These are phyloP conservation scores for Heterocephalus glaber DNA, from an alignment of 2,113 vertebrate genomes.

Conservation along the genomic window DNA sequence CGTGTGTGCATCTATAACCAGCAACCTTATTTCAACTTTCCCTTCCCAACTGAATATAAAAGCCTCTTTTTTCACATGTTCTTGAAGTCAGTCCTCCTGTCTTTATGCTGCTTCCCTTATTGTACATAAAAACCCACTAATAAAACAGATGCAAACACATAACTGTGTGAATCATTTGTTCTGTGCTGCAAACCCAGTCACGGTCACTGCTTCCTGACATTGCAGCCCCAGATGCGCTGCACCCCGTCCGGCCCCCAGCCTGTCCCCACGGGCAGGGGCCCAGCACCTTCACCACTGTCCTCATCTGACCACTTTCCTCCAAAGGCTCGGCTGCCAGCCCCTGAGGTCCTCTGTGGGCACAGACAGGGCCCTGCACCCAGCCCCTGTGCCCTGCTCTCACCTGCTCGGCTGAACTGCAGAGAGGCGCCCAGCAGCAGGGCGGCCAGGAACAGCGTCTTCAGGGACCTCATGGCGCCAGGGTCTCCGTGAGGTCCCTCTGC, in stretches of 20 bases:
- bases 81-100: not conserved
- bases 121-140: not conserved
- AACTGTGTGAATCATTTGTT: not conserved
- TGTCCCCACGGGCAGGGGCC: not conserved
- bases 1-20: not conserved
- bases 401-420: constrained; percentile 47
- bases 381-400: constrained; percentile 37
- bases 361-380: too few species aligned
- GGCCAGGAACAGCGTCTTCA: constrained; percentile 54
- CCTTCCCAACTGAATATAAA: not conserved
- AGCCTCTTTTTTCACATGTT: not conserved
- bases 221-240: rapidly evolving
- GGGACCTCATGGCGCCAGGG: not conserved
- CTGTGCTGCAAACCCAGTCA: not conserved
- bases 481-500: not conserved
- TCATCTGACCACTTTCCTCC: not conserved
- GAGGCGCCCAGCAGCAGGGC: constrained; percentile 60
- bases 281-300: too few species aligned
- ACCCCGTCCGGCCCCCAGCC: not conserved
- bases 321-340: not conserved
- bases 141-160: not conserved
- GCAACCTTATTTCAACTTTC: not conserved
- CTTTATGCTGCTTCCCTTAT: not conserved
- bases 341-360: not conserved
- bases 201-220: not conserved